These are phyloP conservation scores for Argopecten irradians DNA, from an alignment of 1,140 invertebrate genomes.

Conservation along the genomic window DNA sequence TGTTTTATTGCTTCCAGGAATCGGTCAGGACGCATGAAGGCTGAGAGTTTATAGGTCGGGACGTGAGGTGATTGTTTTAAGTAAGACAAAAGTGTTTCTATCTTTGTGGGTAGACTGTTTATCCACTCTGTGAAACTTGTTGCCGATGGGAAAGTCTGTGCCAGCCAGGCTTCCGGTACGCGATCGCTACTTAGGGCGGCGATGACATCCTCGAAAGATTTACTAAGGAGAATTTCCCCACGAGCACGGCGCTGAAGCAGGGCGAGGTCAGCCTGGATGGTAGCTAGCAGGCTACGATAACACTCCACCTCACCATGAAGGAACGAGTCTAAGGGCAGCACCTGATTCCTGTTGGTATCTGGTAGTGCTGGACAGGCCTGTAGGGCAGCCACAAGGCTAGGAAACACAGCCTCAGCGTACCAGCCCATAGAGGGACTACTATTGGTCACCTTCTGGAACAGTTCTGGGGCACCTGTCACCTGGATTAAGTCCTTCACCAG, in stretches of 20 bases:
- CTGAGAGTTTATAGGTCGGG: conserved; percentile 60
- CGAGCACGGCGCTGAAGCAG: conserved; percentile 56
- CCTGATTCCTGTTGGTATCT: conserved; percentile 61
- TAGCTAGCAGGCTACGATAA: conserved; percentile 59
- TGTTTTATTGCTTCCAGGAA: conserved; percentile 71
- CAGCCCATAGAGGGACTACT: conserved; percentile 42
- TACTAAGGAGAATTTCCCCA: conserved; percentile 59
- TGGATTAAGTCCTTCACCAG: conserved; percentile 68
- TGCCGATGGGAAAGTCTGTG: conserved; percentile 60
- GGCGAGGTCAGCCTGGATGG: conserved; percentile 60
- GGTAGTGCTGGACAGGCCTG: conserved; percentile 64
- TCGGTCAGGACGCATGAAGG: conserved; percentile 70
- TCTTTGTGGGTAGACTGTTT: conserved; percentile 49
- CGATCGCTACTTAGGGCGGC: conserved; percentile 59
- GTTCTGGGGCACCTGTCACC: conserved; percentile 70
- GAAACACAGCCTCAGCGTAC: conserved; percentile 52
- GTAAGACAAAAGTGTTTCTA: conserved; percentile 57
- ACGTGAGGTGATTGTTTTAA: conserved; percentile 47
- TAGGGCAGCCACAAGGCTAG: conserved; percentile 52
- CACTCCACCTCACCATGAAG: conserved; percentile 66
- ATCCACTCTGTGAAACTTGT: conserved; percentile 63
- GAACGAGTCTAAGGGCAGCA: conserved; percentile 69
- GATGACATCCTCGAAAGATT: conserved; percentile 54
- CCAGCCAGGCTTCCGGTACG: conserved; percentile 66
- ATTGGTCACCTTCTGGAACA: conserved; percentile 59